A percentile compares a stretch with the other conserved stretches of the same genome.
Conservation (phyloP, 2,797 vertebrate genomes). For the Cephalopachus bancanus region DNA sequence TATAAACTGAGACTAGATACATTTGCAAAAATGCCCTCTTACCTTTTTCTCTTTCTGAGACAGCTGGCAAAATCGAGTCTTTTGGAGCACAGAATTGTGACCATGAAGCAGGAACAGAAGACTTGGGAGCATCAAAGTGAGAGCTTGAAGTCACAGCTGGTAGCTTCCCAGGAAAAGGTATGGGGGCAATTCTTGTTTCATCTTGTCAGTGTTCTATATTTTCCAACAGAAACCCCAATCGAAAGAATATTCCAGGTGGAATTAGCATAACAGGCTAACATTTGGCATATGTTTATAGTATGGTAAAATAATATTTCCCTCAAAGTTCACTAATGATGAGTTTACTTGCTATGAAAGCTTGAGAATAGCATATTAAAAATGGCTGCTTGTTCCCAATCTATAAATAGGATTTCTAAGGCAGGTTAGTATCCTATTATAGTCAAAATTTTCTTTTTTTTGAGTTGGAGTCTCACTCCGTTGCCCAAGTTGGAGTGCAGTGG, state of each 20-base stretch:
- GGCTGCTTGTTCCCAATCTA: constrained; percentile 29
- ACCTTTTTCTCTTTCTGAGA: constrained; percentile 18
- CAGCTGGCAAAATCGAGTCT: constrained; percentile 87
- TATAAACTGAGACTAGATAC: not conserved
- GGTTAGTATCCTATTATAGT: not conserved
- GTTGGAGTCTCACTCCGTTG: too few relatives aligned
- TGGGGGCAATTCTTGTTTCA: not conserved
- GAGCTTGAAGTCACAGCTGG: constrained; percentile 89
- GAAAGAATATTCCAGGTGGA: constrained; percentile 22
- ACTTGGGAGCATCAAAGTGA: constrained; percentile 90
- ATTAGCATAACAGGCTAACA: not conserved
- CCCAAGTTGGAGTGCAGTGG: too few relatives aligned
- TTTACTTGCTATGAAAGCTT: constrained; percentile 12
- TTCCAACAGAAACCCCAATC: not conserved
- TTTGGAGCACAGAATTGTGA: constrained; percentile 89
- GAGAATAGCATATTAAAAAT: not conserved
- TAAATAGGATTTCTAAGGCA: not conserved
- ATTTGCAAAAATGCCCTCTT: constrained; percentile 9
- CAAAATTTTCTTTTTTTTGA: not conserved
- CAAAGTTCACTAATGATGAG: not conserved
- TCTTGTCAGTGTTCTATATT: not conserved
- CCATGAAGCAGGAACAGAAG: constrained; percentile 90
- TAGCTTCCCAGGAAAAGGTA: constrained; percentile 92
- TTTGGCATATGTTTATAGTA: not conserved
- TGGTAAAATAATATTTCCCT: not conserved